Base-by-base conservation (phyloP, 1,140 invertebrate genomes). In the Zaprionus taronus region DNA sequence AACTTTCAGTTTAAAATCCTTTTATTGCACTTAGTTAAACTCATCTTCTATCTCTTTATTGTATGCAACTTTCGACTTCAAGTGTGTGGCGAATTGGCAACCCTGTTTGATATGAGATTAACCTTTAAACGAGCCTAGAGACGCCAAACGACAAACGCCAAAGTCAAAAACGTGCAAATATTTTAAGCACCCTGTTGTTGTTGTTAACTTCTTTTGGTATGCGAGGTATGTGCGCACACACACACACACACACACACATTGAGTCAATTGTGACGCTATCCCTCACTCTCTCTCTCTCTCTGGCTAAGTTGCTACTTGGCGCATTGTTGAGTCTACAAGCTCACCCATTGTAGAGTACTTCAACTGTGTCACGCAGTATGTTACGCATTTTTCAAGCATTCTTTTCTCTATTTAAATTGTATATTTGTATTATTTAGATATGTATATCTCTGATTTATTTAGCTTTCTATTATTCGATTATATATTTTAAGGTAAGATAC, bases 131-230 rank as follows among this genome's bases (percentile, higher is more conserved):
- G 24, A 47, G 57, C 57, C 63, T 34, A 74, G 28, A 72, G 72
- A 53, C 57, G 38, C 55, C 44, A 72, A 79, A 49, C 72, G 49
- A 34, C 44, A 72, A 79, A 49, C 72, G 49, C 38, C 66, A 58
- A 74, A 68, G 61, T 77, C 65, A 58, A 76, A 84, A 89, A 89
- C 85, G 85, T 89, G 84, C 85, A 89, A 90, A 89, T 90, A 89
- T 84, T 82, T 83, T 83, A 55, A 81, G 77, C 81, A 81, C 69
- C 70, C 1, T 58, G 57, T 72, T 63, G 80, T 67, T 81, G 67
- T 31, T 58, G 53, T 72, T 63, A 78, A 81, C 62, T 79, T 79
- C 62, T 67, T 86, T 82, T 80, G 83, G 83, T 75, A 87, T 87
- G 80, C 51, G 22, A 62, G 70, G 71, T 83, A 87, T 83, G 83